Evolutionary conservation across 1,140 invertebrate species (phyloP), one percentile per base, ranked within the genome.

Genomic region (Limonius californicus): DNA sequence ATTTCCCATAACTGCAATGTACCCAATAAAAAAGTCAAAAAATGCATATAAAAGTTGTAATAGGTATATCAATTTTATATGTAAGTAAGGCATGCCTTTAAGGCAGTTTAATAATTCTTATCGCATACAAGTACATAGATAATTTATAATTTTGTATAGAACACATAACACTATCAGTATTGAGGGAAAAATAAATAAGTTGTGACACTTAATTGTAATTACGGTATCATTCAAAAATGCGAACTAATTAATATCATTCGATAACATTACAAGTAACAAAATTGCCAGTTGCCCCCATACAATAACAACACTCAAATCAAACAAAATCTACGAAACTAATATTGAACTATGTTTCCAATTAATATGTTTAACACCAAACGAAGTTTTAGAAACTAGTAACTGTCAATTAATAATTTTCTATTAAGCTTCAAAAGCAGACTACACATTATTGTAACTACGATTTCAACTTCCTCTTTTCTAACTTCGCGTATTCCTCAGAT

Each of bases 51-150:
- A 50, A 50, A 50, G n/a, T 19, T 50, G 45, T 18, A 19, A 50
- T 45, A 11, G 7, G 3, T 50, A 50, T 50, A 50, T 19, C 2
- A 50, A 45, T 50, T 50, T 50, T 50, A 19, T 50, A 50, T 50
- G n/a, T 18, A 50, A 19, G 63, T 72, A 72, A 72, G 71, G 71
- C 71, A 69, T 68, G 69, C 69, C 69, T 47, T 66, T 62, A 72
- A 70, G 71, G 71, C 35, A 39, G n/a, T 39, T 39, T 39, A 32
- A 11, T 32, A 6, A 32, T 11, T 6, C 27, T 6, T 4, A 6
- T 32, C 11, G 4, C 4, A 32, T 32, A 11, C 4, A 32, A 32
- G 4, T 32, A 11, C 4, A 32, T 32, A 11, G 11, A 32, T 32
- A 11, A 11, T 32, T 11, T 32, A 6, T 32, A 6, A 32, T 32